phyloP scores from a whole-genome alignment of 2,113 vertebrate genomes.

The Cnemophilus loriae region DNA sequence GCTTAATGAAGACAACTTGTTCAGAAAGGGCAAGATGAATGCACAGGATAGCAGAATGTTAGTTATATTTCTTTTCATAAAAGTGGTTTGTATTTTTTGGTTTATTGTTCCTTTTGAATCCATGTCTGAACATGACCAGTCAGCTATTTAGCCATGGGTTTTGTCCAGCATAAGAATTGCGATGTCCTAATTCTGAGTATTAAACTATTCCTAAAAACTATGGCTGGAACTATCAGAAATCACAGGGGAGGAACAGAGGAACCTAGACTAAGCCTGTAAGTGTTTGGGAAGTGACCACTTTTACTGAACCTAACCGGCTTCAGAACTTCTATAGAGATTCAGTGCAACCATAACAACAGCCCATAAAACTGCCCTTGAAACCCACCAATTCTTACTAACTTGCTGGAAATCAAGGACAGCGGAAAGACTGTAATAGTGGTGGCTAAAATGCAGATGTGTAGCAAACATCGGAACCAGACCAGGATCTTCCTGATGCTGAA shows the following conservation, averaged over 20 bases:
- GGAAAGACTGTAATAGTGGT: neutral
- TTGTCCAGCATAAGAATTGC: neutral
- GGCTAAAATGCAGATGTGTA: neutral
- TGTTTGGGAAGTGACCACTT: neutral
- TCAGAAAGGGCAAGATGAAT: neutral
- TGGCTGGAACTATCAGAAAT: neutral
- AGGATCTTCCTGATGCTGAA: neutral
- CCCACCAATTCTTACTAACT: neutral
- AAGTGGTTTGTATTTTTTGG: neutral
- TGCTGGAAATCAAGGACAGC: neutral
- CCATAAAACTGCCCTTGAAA: neutral
- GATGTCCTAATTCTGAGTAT: neutral
- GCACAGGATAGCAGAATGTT: neutral
- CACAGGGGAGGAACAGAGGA: neutral
- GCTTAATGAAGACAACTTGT: slow-evolving; percentile 39
- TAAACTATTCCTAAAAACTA: neutral
- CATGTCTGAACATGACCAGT: neutral
- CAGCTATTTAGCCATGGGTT: neutral
- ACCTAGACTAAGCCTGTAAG: neutral
- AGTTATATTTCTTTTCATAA: neutral
- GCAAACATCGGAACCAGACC: neutral
- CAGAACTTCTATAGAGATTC: neutral
- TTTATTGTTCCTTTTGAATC: neutral
- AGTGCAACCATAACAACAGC: neutral
- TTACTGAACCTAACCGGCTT: neutral